Evolutionary conservation across 37 sponge, comb jelly and placozoan species (phyloP).

Genomic region (Eunapius fragilis): DNA sequence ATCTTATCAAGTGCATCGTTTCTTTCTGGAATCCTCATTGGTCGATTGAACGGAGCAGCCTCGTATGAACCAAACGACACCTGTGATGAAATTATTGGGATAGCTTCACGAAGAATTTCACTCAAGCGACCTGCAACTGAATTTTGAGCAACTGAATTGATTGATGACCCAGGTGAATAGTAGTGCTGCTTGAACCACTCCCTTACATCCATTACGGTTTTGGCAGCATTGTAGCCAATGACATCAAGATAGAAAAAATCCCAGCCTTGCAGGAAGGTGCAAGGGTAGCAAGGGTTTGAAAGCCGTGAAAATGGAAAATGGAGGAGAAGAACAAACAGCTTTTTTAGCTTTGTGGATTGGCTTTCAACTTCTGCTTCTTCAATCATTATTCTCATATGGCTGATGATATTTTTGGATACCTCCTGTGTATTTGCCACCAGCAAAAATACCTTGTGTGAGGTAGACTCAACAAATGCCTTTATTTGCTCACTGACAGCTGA

Average conservation of each 20-base stretch:
- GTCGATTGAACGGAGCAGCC: conserved; percentile 32
- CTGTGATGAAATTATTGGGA: conserved; percentile 40
- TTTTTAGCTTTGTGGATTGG: background rate
- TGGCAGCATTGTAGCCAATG: conserved; percentile 47
- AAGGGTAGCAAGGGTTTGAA: conserved; percentile 79
- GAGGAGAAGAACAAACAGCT: conserved; percentile 82
- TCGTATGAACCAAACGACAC: conserved; percentile 34
- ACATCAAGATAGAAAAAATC: conserved; percentile 83
- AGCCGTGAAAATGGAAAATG: conserved; percentile 80
- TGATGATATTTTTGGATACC: conserved; percentile 57
- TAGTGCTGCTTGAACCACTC: conserved; percentile 65
- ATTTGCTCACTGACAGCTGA: conserved; percentile 17
- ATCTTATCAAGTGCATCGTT: conserved; percentile 29
- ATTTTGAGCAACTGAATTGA: conserved; percentile 6
- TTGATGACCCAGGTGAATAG: conserved; percentile 1
- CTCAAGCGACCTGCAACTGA: background rate
- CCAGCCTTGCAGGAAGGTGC: conserved; percentile 91
- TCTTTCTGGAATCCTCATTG: conserved; percentile 49
- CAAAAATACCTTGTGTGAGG: conserved; percentile 30
- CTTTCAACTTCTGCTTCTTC: conserved; percentile 71
- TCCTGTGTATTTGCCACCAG: conserved; percentile 68
- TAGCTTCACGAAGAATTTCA: conserved; percentile 38
- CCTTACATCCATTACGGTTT: conserved; percentile 42
- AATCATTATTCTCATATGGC: conserved; percentile 79
- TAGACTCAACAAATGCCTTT: conserved; percentile 45